Percentiles rank a stretch among this genome's conserved stretches.
Conservation (phyloP, 2,113 vertebrate species). For the Ophthalmolycus amberensis region DNA sequence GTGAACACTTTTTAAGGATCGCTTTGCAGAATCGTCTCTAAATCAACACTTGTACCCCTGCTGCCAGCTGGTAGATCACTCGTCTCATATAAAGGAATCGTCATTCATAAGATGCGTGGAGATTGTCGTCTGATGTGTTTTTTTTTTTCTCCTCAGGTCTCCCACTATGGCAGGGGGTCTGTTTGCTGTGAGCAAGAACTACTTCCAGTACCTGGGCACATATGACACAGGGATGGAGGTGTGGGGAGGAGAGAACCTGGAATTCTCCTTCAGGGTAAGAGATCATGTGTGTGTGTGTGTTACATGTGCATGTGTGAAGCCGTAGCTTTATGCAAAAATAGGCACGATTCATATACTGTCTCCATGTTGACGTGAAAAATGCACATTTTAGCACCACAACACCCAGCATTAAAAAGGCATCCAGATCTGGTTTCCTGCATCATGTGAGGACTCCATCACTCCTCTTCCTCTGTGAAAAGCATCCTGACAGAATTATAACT, state of each 20-base stretch:
- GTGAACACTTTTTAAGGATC: slow-evolving; percentile 66
- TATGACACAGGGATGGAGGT: slow-evolving; percentile 99
- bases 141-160: slow-evolving; percentile 83
- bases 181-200: slow-evolving; percentile 93
- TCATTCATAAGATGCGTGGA: background rate
- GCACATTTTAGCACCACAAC: slow-evolving; percentile 8
- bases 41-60: background rate
- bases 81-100: background rate
- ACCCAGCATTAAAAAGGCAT: slow-evolving; percentile 5
- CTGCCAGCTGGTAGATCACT: background rate
- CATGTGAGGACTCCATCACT: background rate
- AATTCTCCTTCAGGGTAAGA: slow-evolving; percentile 97
- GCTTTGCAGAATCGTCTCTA: background rate
- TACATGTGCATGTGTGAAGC: background rate
- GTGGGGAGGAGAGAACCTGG: slow-evolving; percentile 99
- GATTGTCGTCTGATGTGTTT: background rate
- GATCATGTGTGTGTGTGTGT: background rate
- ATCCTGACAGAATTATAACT: slow-evolving; percentile 26
- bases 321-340: background rate
- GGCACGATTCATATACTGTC: background rate
- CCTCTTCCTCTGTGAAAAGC: slow-evolving; percentile 22
- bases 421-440: slow-evolving; percentile 25
- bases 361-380: slow-evolving; percentile 25
- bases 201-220: slow-evolving; percentile 96
- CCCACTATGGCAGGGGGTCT: slow-evolving; percentile 99